phyloP scores from a whole-genome alignment of 2,888 invertebrate species.

The Ichneumoninae sp. region DNA sequence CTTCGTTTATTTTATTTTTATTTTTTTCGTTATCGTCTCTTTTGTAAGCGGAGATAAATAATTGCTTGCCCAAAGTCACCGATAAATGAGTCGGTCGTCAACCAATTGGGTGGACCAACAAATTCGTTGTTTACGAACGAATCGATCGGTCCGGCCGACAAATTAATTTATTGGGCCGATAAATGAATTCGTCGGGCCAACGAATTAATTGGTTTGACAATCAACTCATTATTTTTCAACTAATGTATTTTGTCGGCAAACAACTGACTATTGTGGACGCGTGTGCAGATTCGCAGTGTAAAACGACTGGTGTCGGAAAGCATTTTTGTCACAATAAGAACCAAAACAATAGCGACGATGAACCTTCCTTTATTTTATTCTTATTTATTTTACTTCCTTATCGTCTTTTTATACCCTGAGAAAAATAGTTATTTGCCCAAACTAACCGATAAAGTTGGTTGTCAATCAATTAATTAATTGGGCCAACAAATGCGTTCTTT shows the following conservation, averaged over 20 bases:
- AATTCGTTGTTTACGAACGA: background rate
- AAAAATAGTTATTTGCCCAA: too few species aligned
- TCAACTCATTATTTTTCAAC: too few species aligned
- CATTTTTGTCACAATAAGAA: background rate
- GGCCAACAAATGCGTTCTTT: too few species aligned
- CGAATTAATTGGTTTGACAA: too few species aligned
- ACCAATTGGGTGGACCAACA: background rate
- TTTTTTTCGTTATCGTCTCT: slow-evolving; percentile 27
- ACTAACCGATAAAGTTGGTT: too few species aligned
- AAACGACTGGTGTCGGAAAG: background rate
- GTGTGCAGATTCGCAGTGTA: too few species aligned
- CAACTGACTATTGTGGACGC: too few species aligned
- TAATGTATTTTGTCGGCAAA: too few species aligned
- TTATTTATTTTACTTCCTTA: slow-evolving; percentile 17
- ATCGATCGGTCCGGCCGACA: background rate
- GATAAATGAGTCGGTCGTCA: background rate
- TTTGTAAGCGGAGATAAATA: background rate
- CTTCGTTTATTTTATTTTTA: slow-evolving; percentile 2
- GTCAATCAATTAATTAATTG: too few species aligned
- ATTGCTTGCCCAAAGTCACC: too few species aligned
- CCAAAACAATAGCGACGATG: background rate
- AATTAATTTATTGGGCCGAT: background rate
- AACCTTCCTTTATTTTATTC: slow-evolving; percentile 7
- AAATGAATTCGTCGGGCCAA: too few species aligned
- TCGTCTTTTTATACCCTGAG: background rate